Conservation (phyloP, 2,888 invertebrate species). For the Athalia cordata region DNA sequence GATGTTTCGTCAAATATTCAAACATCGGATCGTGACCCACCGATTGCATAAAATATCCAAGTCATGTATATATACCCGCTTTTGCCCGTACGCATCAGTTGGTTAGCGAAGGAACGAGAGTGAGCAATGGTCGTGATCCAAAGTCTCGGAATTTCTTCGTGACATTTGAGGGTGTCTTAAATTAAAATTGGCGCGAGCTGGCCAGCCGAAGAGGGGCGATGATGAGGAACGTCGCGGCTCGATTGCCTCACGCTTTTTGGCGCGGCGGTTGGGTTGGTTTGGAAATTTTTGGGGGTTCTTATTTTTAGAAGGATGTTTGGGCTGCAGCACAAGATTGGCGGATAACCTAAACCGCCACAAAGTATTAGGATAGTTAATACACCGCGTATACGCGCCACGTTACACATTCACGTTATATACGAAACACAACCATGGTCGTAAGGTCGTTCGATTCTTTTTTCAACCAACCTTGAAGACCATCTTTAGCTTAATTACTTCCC, state of each 20-base stretch:
- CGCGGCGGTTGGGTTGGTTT: constrained; percentile 13
- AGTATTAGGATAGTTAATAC: neutral
- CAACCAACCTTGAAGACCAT: no score
- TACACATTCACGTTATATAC: no score
- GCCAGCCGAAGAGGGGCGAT: constrained; percentile 57
- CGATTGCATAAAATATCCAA: no score
- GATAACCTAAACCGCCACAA: neutral
- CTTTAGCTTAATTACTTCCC: no score
- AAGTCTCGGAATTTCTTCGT: constrained; percentile 54
- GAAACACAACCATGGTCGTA: no score
- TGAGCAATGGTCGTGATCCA: neutral
- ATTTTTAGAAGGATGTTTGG: constrained; percentile 12
- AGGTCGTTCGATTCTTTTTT: no score
- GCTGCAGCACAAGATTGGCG: neutral
- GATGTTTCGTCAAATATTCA: no score
- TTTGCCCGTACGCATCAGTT: neutral
- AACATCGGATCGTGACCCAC: no score
- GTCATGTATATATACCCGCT: no score
- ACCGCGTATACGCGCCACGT: neutral
- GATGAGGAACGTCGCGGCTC: neutral
- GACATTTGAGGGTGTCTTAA: constrained; percentile 71
- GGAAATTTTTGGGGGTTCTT: constrained; percentile 6
- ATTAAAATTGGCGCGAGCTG: constrained; percentile 66
- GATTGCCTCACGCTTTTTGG: neutral
- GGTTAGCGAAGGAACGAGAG: neutral